These are phyloP conservation scores for Mylabris phalerata DNA, from an alignment of 1,140 invertebrate species.

Conservation along the genomic window DNA sequence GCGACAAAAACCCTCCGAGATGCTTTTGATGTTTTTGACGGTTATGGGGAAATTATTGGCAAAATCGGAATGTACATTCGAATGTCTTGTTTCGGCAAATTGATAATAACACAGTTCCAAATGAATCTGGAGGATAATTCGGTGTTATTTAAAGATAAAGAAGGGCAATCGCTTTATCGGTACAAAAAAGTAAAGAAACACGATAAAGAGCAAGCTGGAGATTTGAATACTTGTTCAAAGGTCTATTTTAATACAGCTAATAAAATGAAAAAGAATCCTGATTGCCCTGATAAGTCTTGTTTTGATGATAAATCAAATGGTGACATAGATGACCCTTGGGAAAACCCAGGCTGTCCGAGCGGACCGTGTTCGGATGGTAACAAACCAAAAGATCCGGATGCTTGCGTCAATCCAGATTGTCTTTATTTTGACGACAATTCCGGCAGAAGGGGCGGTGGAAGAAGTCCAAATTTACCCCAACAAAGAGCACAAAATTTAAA, in stretches of 20 bases:
- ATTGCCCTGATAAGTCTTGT: constrained; percentile 13
- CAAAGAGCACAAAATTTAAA: too few species aligned
- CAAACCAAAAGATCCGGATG: too few species aligned
- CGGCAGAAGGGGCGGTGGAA: too few species aligned
- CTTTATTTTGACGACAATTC: too few species aligned
- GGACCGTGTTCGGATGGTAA: too few species aligned
- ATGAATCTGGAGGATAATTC: constrained; percentile 41
- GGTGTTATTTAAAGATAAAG: constrained; percentile 40
- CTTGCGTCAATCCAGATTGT: too few species aligned
- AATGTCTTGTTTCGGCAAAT: constrained; percentile 56
- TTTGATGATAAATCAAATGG: not conserved
- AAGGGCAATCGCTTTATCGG: constrained; percentile 38
- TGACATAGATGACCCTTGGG: not conserved
- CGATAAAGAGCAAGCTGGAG: not conserved
- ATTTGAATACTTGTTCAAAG: constrained; percentile 28
- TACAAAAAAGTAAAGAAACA: constrained; percentile 32
- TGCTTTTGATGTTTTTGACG: constrained; percentile 47
- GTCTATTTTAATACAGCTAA: too few species aligned
- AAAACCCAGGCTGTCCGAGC: not conserved
- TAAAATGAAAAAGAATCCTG: constrained; percentile 16
- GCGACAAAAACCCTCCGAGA: constrained; percentile 48
- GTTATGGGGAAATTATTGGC: constrained; percentile 44
- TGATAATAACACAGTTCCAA: constrained; percentile 60
- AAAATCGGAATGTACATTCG: constrained; percentile 50
- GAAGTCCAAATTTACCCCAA: too few species aligned